A percentile compares a stretch with the other conserved stretches of the same genome.
Conservation (phyloP, 2,113 vertebrate genomes). For the Ellobius talpinus region DNA sequence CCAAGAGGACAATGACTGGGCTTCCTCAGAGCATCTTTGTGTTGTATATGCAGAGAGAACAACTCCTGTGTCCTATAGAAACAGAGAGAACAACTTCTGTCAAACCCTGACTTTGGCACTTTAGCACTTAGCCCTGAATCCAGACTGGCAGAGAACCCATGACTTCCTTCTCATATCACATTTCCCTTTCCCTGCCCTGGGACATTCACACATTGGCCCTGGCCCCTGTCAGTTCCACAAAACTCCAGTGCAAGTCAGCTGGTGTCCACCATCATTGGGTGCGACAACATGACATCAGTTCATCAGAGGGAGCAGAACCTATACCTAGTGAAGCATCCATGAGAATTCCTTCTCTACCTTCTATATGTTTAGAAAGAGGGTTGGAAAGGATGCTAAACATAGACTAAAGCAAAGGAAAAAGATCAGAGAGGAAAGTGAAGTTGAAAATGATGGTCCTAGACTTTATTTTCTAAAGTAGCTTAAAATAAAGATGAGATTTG, state of each 20-base stretch:
- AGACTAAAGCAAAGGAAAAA: slow-evolving; percentile 71
- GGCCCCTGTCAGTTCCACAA: accelerated
- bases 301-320: neutral
- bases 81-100: neutral
- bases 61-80: neutral
- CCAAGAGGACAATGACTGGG: neutral
- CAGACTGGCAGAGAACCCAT: neutral
- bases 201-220: neutral
- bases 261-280: neutral
- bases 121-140: neutral
- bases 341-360: slow-evolving; percentile 17
- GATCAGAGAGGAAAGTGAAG: slow-evolving; percentile 75
- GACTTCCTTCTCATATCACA: neutral
- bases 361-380: slow-evolving; percentile 67
- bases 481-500: slow-evolving; percentile 76
- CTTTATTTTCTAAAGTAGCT: slow-evolving; percentile 71
- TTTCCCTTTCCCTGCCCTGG: accelerated
- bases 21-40: neutral
- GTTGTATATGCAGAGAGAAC: neutral
- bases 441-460: slow-evolving; percentile 6
- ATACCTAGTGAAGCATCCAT: neutral
- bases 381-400: slow-evolving; percentile 73
- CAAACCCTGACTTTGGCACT: neutral
- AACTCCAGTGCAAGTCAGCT: neutral
- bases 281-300: neutral